Base-by-base conservation (phyloP, 2,888 invertebrate genomes). In the Diploptera punctata region DNA sequence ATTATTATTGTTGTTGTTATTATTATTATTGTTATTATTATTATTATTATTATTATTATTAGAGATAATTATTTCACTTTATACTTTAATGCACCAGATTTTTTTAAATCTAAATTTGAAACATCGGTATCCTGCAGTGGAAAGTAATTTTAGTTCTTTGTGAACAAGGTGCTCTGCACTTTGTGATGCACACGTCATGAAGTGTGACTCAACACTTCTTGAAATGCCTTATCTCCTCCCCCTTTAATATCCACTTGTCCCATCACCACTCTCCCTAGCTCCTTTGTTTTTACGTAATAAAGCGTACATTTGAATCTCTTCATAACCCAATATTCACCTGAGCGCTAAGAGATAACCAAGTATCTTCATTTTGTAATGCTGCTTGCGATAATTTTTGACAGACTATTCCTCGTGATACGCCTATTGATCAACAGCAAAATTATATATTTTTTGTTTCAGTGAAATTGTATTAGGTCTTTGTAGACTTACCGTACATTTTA, bases 121-220 rank as follows among this genome's bases (percentile, higher is more conserved):
- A n/a, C n/a, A n/a, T n/a, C 24, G 21, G 10, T 16, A 52, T 52
- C 24, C 52, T 52, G 52, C 52, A 52, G 52, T 24, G 52, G n/a
- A 52, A 52, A 13, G 7, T 5, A 19, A 3, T 3, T n/a, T 52
- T 9, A 13, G 52, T 29, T 57, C 57, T 57, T 57, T 57, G 52
- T 52, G 26, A 24, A 21, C 52, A 52, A 52, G 24, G 57, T 57
- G 29, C 31, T 29, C n/a, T 57, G 31, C 57, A 57, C 29, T 57
- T 57, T 29, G 31, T 29, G 29, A 1, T 29, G 57, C 29, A 29
- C n/a, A 57, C 57, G 57, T 57, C 57, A 57, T 57, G n/a, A 29
- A 24, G 2, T 57, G 57, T 57, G 57, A 57, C 57, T 57, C 57
- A 57, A 57, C 57, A 52, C 24, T 52, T 52, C 52, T 19, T 21